A percentile compares a stretch with the other conserved stretches of the same genome.
These are phyloP conservation scores for Chaenogobius annularis DNA, from an alignment of 2,113 vertebrate genomes.

Conservation along the genomic window DNA sequence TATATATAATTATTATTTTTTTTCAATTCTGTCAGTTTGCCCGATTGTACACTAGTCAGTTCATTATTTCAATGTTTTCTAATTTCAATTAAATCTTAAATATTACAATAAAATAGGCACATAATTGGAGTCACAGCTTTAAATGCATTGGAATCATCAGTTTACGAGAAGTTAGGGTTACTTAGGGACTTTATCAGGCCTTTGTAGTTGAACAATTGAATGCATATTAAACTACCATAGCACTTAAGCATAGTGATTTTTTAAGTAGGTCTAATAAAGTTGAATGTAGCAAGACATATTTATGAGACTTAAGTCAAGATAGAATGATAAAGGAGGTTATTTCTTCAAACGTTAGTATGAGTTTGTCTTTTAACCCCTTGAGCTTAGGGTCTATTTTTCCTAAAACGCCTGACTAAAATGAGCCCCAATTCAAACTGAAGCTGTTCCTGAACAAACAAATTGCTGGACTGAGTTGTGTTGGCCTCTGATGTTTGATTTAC, in stretches of 20 bases:
- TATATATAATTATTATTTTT: no score
- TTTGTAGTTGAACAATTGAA: neutral
- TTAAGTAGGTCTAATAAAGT: neutral
- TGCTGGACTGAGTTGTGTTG: no score
- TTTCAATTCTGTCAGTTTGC: no score
- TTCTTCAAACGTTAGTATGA: neutral
- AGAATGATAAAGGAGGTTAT: neutral
- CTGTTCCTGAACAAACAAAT: no score
- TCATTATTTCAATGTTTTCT: neutral
- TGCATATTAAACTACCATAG: neutral
- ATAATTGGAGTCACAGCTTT: neutral
- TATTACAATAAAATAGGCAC: neutral
- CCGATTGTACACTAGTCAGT: no score
- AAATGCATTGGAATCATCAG: neutral
- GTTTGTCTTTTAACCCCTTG: neutral
- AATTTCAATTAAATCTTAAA: neutral
- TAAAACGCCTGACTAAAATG: no score
- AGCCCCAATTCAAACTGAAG: no score
- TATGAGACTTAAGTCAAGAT: neutral
- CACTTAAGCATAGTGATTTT: neutral
- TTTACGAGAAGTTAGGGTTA: neutral
- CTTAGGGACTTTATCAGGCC: neutral
- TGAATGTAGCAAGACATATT: neutral
- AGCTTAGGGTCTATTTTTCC: no score
- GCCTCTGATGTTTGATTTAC: no score